Base-by-base conservation (phyloP, 2,888 invertebrate species). In the Calameuta filiformis region DNA sequence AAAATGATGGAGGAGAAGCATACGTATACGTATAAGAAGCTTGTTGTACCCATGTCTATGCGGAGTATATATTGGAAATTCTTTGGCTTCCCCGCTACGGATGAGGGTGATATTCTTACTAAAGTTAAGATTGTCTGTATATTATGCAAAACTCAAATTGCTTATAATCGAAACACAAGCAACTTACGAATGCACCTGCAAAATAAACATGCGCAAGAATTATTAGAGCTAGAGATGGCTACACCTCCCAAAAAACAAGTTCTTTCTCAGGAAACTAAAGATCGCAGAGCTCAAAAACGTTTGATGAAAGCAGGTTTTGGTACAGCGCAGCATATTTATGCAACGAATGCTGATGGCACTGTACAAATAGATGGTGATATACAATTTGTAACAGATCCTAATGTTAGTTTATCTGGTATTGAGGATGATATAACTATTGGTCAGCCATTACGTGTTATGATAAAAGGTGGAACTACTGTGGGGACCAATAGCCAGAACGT, bases 61-160 rank as follows among this genome's bases (percentile, higher is more conserved):
- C 86, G 93, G 68, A 92, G 92, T 79, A 92, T 92, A 75, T 93
- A 93, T 81, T 93, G 93, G 93, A 92, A 92, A 83, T 93, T 92
- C 82, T 93, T 93, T 85, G 93, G 93, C 12, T 93, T 93, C 86
- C 93, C 93, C 68, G 93, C 93, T 0, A 90, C 91, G 9, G 92
- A 92, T n/a, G 91, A 92, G 2, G 92, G 92, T 4, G 91, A 91
- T 40, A 92, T 92, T 77, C 81, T 91, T 1, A 91, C 91, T n/a
- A 91, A 92, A 87, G 89, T 92, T 0, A 92, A 92, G 85, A 92
- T 93, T 31, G 92, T 93, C 69, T 93, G 93, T 78, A 90, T 92
- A 69, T 79, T 93, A 1, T 93, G 93, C 81, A 92, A 92, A 82
- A 92, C 92, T 4, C 92, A 93, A 80, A 92, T 93, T 76, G 92